phyloP scores from a whole-genome alignment of 64 coral and sea anemone species.

The Platygyra sinensis region DNA sequence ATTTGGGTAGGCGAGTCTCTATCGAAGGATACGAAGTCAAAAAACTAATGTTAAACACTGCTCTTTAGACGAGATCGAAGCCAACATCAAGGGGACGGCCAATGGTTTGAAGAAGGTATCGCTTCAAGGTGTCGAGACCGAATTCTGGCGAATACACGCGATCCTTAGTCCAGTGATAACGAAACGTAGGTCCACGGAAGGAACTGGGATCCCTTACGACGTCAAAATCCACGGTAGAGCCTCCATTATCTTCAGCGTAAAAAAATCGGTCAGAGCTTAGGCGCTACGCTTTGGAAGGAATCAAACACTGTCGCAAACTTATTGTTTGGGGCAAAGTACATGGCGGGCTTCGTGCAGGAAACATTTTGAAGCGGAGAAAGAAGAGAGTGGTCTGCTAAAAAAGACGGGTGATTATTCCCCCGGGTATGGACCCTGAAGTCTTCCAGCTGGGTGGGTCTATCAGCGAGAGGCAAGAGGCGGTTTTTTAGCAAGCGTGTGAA shows the following conservation, averaged over 20 bases:
- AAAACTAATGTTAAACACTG: constrained; percentile 92
- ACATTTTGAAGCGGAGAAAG: constrained; percentile 60
- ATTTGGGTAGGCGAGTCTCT: constrained; percentile 90
- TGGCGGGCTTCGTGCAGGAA: constrained; percentile 61
- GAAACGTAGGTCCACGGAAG: constrained; percentile 70
- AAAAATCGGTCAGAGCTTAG: constrained; percentile 76
- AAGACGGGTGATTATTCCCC: constrained; percentile 89
- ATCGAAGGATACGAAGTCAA: constrained; percentile 85
- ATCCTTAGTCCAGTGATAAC: constrained; percentile 85
- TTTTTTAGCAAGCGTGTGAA: constrained; percentile 71
- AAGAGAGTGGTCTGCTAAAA: constrained; percentile 53
- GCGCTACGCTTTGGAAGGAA: constrained; percentile 80
- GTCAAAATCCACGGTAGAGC: constrained; percentile 94
- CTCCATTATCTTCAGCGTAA: constrained; percentile 84
- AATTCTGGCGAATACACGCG: constrained; percentile 90
- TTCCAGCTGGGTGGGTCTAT: constrained; percentile 68
- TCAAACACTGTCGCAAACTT: constrained; percentile 60
- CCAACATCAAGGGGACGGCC: constrained; percentile 75
- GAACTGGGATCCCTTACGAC: constrained; percentile 64
- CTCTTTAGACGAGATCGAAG: constrained; percentile 88
- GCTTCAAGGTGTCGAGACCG: constrained; percentile 83
- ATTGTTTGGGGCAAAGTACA: constrained; percentile 88
- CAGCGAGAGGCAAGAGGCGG: constrained; percentile 57
- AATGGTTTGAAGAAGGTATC: constrained; percentile 80
- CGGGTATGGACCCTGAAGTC: constrained; percentile 86